Evolutionary conservation across 2,797 vertebrate genomes (phyloP).

Genomic region (Rhodeus uyekii): DNA sequence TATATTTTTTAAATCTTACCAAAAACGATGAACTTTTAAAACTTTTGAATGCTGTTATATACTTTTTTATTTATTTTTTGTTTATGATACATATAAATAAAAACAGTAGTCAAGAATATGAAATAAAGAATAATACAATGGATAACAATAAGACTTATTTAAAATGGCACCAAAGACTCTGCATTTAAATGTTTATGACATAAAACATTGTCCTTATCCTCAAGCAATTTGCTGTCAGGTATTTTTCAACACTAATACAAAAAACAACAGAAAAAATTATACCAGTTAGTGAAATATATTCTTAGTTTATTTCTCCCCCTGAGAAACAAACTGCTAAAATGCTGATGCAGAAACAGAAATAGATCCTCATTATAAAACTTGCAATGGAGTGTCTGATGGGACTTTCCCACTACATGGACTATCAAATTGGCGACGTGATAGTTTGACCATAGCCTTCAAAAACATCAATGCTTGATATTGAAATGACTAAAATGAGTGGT

Average conservation of each 20-base stretch:
- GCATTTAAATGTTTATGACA: constrained; percentile 1
- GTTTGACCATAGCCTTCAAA: constrained; percentile 1
- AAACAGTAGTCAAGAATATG: neutral
- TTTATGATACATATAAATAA: neutral
- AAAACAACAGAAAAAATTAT: constrained; percentile 36
- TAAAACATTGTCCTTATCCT: constrained; percentile 35
- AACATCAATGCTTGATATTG: neutral
- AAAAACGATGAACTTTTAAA: neutral
- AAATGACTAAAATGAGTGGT: neutral
- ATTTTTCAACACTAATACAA: constrained; percentile 40
- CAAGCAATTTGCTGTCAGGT: constrained; percentile 14
- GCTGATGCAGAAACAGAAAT: constrained; percentile 8
- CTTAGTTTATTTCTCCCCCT: neutral
- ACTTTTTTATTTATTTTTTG: neutral
- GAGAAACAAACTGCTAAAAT: neutral
- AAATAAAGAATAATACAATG: neutral
- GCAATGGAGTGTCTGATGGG: neutral
- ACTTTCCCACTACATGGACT: neutral
- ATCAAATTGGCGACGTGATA: neutral
- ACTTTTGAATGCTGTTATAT: neutral
- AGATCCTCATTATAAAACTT: neutral
- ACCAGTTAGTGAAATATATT: neutral
- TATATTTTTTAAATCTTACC: neutral
- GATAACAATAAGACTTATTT: neutral
- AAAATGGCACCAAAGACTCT: neutral